phyloP scores from a whole-genome alignment of 2,113 vertebrate species.

The Caloenas nicobarica region DNA sequence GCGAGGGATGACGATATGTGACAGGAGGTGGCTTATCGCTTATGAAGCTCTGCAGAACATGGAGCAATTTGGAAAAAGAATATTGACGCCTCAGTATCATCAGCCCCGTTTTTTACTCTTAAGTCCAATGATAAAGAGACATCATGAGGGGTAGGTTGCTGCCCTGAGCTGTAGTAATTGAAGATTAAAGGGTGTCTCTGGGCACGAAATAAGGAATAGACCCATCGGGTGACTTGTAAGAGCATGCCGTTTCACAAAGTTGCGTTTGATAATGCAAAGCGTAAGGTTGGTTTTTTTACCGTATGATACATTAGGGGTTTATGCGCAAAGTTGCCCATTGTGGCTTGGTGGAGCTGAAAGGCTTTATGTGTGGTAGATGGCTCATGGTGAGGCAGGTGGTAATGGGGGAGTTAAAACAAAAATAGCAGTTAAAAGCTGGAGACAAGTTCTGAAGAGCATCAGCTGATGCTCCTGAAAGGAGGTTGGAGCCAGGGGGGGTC shows the following conservation, averaged over 20 bases:
- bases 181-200: background rate
- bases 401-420: background rate
- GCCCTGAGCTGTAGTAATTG: background rate
- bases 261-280: background rate
- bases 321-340: too few species aligned
- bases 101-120: background rate
- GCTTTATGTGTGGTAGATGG: background rate
- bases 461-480: too few species aligned
- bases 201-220: background rate
- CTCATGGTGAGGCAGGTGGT: fast-evolving
- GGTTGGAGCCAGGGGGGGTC: too few species aligned
- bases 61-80: background rate
- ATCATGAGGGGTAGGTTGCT: background rate
- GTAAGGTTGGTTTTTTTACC: background rate
- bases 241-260: background rate
- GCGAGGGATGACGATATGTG: background rate
- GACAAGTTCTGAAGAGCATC: background rate
- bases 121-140: background rate
- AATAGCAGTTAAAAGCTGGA: background rate
- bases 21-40: background rate
- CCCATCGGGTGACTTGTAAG: background rate
- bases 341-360: background rate
- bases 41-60: background rate
- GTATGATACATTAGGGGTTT: background rate
- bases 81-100: background rate